Evolutionary conservation across 2,797 vertebrate genomes (phyloP).

Genomic region (Cynopterus sphinx): DNA sequence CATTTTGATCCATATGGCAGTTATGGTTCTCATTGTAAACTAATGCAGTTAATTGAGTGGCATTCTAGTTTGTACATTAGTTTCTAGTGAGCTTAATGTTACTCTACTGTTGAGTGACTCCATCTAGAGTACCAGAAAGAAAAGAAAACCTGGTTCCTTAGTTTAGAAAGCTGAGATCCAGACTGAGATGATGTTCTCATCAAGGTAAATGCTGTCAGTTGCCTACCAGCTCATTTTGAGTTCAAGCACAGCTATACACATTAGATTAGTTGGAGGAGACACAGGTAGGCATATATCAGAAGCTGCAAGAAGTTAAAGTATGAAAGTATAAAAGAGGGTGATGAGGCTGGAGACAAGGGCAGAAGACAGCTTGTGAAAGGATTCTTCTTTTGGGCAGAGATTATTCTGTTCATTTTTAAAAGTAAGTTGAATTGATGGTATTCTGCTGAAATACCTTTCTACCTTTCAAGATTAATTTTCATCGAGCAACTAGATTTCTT

Average conservation of each 20-base stretch:
- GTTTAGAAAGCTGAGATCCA: neutral
- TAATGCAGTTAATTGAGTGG: neutral
- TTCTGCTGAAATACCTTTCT: neutral
- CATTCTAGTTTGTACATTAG: neutral
- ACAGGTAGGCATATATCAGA: neutral
- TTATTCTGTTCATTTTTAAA: neutral
- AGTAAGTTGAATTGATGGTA: neutral
- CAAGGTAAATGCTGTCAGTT: neutral
- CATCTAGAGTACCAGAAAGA: neutral
- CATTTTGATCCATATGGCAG: neutral
- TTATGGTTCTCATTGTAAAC: neutral
- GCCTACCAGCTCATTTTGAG: neutral
- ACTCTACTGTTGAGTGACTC: neutral
- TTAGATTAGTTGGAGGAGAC: neutral
- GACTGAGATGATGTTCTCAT: neutral
- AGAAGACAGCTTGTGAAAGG: neutral
- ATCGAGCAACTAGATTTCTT: neutral
- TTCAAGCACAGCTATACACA: neutral
- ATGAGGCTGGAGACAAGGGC: neutral
- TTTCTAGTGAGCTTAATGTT: constrained; percentile 29
- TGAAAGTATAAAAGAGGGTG: neutral
- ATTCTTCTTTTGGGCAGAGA: neutral
- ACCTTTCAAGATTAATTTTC: neutral
- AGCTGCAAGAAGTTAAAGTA: neutral
- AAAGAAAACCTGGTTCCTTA: neutral